A percentile compares a stretch with the other conserved stretches of the same genome.
Evolutionary conservation across 2,797 vertebrate species (phyloP).

Genomic region (Peromyscus nudipes): DNA sequence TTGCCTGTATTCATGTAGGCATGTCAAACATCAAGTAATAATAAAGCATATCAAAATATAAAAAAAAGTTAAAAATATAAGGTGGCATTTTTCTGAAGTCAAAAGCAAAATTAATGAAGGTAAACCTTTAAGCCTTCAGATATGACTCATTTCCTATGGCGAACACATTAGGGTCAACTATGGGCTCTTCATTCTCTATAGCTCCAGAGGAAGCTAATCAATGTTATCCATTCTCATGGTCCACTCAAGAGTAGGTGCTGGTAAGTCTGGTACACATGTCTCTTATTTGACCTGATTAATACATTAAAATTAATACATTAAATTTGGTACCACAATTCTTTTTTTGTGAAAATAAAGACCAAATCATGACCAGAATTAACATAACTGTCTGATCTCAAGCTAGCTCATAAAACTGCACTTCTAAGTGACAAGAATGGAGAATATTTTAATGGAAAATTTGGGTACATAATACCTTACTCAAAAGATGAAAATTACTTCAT

Average conservation of each 20-base stretch:
- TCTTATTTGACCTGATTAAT: background rate
- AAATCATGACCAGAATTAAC: background rate
- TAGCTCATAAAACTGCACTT: background rate
- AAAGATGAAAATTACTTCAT: background rate
- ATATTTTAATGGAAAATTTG: background rate
- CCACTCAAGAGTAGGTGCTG: background rate
- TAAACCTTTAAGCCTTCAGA: background rate
- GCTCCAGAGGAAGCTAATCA: background rate
- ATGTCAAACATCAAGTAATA: background rate
- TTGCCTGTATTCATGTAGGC: too few species aligned
- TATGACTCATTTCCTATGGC: background rate
- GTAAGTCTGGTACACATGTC: background rate
- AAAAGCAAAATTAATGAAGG: background rate
- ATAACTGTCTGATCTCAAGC: background rate
- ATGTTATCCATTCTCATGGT: background rate
- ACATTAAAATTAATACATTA: background rate
- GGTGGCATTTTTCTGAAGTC: background rate
- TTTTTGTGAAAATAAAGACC: background rate
- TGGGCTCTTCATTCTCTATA: background rate
- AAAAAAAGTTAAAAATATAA: background rate
- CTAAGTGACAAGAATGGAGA: background rate
- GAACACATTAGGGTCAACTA: background rate
- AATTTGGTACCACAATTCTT: background rate
- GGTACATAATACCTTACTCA: background rate
- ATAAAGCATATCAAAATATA: background rate